Evolutionary conservation across 2,888 invertebrate species (phyloP).

Genomic region (Catocala sponsa): DNA sequence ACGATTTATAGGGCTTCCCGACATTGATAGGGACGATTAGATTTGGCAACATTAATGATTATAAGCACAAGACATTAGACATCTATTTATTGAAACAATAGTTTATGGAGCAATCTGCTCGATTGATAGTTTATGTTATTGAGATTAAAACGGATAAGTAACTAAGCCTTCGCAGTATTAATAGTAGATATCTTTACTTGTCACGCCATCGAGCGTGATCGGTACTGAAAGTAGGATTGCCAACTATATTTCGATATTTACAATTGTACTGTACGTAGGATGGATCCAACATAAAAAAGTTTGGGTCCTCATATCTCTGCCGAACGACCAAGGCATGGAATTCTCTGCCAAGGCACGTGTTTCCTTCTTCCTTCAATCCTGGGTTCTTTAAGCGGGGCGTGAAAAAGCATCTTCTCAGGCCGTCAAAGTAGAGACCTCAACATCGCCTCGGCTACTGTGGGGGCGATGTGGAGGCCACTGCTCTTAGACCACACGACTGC

Average conservation of each 20-base stretch:
- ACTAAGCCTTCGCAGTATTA: slow-evolving; percentile 17
- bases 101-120: slow-evolving; percentile 8
- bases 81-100: slow-evolving; percentile 1
- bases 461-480: too few relatives aligned
- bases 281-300: too few relatives aligned
- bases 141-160: slow-evolving; percentile 25
- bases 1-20: neutral
- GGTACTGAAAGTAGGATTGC: slow-evolving; percentile 20
- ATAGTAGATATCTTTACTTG: slow-evolving; percentile 2
- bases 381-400: too few relatives aligned
- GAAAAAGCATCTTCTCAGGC: too few relatives aligned
- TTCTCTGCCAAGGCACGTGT: too few relatives aligned
- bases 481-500: too few relatives aligned
- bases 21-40: neutral
- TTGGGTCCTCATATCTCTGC: too few relatives aligned
- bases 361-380: too few relatives aligned
- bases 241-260: neutral
- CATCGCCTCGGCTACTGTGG: too few relatives aligned
- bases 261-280: too few relatives aligned
- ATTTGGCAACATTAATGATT: neutral
- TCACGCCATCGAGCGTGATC: slow-evolving; percentile 40
- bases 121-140: slow-evolving; percentile 20
- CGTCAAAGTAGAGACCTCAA: too few relatives aligned
- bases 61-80: neutral
- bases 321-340: too few relatives aligned